These are phyloP conservation scores for Campoletis raptor DNA, from an alignment of 2,888 invertebrate species.

Conservation along the genomic window DNA sequence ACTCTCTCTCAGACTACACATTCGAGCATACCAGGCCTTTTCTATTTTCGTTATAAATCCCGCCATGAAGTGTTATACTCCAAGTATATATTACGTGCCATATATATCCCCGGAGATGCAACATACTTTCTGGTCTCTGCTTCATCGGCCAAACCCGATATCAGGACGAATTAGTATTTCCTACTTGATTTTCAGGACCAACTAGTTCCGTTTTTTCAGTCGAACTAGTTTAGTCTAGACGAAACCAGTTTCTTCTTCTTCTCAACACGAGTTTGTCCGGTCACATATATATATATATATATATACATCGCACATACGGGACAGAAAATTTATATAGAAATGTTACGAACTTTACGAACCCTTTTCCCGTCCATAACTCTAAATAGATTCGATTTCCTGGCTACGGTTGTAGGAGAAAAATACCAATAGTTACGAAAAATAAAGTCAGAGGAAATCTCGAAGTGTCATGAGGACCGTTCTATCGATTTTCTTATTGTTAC, in stretches of 20 bases:
- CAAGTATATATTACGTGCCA: slow-evolving; percentile 43
- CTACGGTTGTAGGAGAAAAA: not conserved
- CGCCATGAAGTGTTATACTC: slow-evolving; percentile 10
- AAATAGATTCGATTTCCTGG: slow-evolving; percentile 27
- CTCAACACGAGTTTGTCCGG: too few relatives aligned
- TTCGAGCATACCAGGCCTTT: slow-evolving; percentile 15
- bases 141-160: not conserved
- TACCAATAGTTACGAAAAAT: not conserved
- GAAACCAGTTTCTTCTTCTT: too few relatives aligned
- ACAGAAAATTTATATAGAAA: slow-evolving; percentile 41
- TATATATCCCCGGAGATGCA: slow-evolving; percentile 31
- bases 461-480: too few relatives aligned
- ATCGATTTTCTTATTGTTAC: too few relatives aligned
- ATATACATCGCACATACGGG: slow-evolving; percentile 4
- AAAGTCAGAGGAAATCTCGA: too few relatives aligned
- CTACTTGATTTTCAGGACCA: too few relatives aligned
- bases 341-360: not conserved
- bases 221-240: too few relatives aligned
- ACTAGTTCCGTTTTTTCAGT: too few relatives aligned
- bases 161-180: too few relatives aligned
- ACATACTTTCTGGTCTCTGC: slow-evolving; percentile 19
- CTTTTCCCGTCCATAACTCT: slow-evolving; percentile 23
- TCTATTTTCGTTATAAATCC: slow-evolving; percentile 43
- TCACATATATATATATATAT: too few relatives aligned
- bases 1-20: not conserved